A percentile compares a stretch with the other conserved stretches of the same genome.
These are phyloP conservation scores for Clinocottus analis DNA, from an alignment of 2,113 vertebrate genomes.

Conservation along the genomic window DNA sequence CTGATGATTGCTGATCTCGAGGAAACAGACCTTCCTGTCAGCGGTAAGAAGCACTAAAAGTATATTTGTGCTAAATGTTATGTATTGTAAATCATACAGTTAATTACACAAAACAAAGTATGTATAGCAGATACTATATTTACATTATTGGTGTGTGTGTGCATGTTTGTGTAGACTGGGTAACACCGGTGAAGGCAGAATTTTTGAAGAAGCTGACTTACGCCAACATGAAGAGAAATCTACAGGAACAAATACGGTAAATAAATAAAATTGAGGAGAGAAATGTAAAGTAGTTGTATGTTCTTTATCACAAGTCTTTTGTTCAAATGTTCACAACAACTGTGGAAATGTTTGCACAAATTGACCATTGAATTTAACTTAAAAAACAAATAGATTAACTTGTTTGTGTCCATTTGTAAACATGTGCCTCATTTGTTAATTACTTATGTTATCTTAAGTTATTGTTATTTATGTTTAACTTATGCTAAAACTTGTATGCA, in stretches of 20 bases:
- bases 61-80: neutral
- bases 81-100: neutral
- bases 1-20: neutral
- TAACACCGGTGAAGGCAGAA: constrained; percentile 76
- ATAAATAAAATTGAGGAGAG: neutral
- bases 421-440: neutral
- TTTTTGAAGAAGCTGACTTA: constrained; percentile 85
- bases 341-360: neutral
- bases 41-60: constrained; percentile 65
- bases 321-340: neutral
- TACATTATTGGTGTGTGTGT: neutral
- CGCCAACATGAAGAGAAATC: constrained; percentile 83
- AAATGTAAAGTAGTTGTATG: neutral
- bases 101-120: neutral
- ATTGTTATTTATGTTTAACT: no score
- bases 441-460: neutral
- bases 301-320: neutral
- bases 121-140: neutral
- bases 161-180: constrained; percentile 74
- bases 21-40: constrained; percentile 47
- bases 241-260: constrained; percentile 82
- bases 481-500: neutral
- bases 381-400: neutral
- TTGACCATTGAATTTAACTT: neutral
- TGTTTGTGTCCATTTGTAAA: neutral